A percentile compares a stretch with the other conserved stretches of the same genome.
These are phyloP conservation scores for Heteromormyrus szaboi DNA, from an alignment of 2,797 vertebrate genomes.

Conservation along the genomic window DNA sequence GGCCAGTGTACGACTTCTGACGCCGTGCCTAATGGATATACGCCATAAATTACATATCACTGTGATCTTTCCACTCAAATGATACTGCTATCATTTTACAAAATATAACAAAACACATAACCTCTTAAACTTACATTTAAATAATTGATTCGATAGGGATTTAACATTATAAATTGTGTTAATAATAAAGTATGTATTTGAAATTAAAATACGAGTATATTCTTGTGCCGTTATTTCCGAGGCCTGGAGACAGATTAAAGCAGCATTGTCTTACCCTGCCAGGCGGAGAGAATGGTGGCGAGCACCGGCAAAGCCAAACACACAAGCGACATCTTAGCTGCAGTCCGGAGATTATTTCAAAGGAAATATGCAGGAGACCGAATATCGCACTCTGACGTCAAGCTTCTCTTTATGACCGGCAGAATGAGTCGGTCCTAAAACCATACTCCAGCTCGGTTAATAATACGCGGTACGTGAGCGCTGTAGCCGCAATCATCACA, in stretches of 20 bases:
- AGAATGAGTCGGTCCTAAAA: background rate
- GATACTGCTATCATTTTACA: background rate
- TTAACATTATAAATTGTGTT: background rate
- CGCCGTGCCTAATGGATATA: background rate
- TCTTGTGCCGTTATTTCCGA: background rate
- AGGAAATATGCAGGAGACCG: background rate
- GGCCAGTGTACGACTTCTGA: background rate
- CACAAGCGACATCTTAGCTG: slow-evolving; percentile 42
- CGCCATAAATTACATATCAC: background rate
- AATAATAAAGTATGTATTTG: background rate
- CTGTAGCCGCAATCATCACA: slow-evolving; percentile 22
- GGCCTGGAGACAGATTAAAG: slow-evolving; percentile 41
- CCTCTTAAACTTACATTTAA: background rate
- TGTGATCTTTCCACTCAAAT: background rate
- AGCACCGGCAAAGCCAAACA: slow-evolving; percentile 50
- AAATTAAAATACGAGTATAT: background rate
- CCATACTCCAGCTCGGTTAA: slow-evolving; percentile 27
- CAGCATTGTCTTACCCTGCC: slow-evolving; percentile 55
- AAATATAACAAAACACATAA: background rate
- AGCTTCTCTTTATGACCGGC: background rate
- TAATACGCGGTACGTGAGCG: slow-evolving; percentile 18
- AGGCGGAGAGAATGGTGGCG: slow-evolving; percentile 48
- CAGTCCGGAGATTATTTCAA: slow-evolving; percentile 17
- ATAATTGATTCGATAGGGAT: background rate
- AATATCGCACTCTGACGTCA: background rate